Base-by-base conservation (phyloP, 1,140 invertebrate genomes). In the Aradophagus sp. region DNA sequence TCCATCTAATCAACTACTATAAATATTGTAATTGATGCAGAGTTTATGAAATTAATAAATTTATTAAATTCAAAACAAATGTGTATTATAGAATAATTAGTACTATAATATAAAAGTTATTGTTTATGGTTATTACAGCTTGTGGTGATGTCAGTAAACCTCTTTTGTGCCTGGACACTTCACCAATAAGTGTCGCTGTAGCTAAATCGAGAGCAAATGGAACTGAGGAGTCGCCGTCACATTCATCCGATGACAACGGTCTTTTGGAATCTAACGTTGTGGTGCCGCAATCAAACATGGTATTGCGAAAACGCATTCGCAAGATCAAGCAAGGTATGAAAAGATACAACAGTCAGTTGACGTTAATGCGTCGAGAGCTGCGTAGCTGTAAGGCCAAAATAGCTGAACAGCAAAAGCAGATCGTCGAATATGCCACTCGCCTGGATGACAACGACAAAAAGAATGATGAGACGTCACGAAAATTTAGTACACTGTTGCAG, bases 301-400 rank as follows among this genome's bases (percentile, higher is more conserved):
- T 94, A 20, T 87, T 95, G 35, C 87, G 93, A 13, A 95, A 94
- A 85, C 87, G 93, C 50, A 94, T 95, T 78, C 89, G 92, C 38
- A 93, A 93, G 81, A 94, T 95, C 55, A 94, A 94, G 69, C 92
- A 94, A 79, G 93, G 93, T 45, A 95, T 95, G 93, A 95, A 94
- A 81, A 90, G 92, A 73, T 92, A 94, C 79, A 94, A 93, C 69
- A 92, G 90, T 75, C 92, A 94, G 74, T 78, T 94, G 52, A 89
- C 91, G 4, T 86, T 92, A 16, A 85, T 94, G 80, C 89, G 92
- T 45, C 90, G 91, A 66, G 93, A 95, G 72, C 79, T 95, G 19
- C 88, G 91, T 62, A 89, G 85, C 32, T 95, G 92, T 77, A 94
- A 93, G 79, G 88, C 90, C 27, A 94, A 94, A 84, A 91, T 92